Percentiles rank a stretch among this genome's conserved stretches.
Conservation (phyloP, 2,888 invertebrate genomes). For the Nomada hirtipes region DNA sequence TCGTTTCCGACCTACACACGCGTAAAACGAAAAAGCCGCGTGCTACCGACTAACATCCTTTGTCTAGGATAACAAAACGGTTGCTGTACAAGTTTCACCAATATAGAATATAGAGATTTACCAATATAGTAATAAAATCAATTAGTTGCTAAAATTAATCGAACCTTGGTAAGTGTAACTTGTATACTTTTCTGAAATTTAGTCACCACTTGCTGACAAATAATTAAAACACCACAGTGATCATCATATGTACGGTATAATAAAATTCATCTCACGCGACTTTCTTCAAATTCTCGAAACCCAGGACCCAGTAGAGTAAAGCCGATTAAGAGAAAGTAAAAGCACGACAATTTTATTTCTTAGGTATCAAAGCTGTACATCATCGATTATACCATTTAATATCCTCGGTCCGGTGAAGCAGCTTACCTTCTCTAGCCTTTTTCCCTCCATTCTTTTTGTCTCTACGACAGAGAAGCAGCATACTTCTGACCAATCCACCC, state of each 20-base stretch:
- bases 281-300: no score
- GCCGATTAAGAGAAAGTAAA: no score
- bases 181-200: no score
- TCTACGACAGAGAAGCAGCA: not conserved
- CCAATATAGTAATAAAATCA: no score
- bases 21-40: slow-evolving; percentile 29
- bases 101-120: no score
- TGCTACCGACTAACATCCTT: slow-evolving; percentile 41
- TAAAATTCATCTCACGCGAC: no score
- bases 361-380: slow-evolving; percentile 37
- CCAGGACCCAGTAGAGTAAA: no score
- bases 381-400: slow-evolving; percentile 55
- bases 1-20: slow-evolving; percentile 53
- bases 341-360: slow-evolving; percentile 9
- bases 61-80: slow-evolving; percentile 38
- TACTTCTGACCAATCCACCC: not conserved
- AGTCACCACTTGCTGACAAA: no score
- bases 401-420: slow-evolving; percentile 53
- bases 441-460: slow-evolving; percentile 43
- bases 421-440: slow-evolving; percentile 28
- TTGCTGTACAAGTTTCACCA: not conserved
- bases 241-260: no score
- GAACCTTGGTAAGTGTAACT: no score
- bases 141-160: no score
- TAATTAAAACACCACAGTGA: no score